These are phyloP conservation scores for Genyomyrus donnyi DNA, from an alignment of 2,113 vertebrate genomes.

Conservation along the genomic window DNA sequence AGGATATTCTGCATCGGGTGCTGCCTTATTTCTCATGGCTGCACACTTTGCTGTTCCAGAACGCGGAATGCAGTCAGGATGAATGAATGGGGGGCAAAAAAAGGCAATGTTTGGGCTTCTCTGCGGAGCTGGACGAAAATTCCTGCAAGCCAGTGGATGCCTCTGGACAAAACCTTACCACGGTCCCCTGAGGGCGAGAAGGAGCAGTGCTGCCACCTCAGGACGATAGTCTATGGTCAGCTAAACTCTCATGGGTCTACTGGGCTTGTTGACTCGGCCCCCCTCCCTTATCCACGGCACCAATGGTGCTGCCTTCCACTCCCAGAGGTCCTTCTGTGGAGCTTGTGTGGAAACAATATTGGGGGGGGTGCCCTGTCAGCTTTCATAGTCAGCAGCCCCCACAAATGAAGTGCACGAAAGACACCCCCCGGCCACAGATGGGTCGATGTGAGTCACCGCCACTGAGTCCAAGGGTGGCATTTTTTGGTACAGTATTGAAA, in stretches of 20 bases:
- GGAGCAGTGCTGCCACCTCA: not conserved
- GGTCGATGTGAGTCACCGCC: not conserved
- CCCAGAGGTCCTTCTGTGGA: not conserved
- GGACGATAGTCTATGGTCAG: not conserved
- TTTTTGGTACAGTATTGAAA: not conserved
- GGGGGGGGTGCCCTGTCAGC: not conserved
- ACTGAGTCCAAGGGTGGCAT: not conserved
- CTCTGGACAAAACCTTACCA: not conserved
- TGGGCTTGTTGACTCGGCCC: too few relatives aligned
- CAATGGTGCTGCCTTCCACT: not conserved
- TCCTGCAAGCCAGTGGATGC: not conserved
- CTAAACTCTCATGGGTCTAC: not conserved
- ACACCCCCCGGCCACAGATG: not conserved
- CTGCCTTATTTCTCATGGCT: not conserved
- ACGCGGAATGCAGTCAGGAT: not conserved
- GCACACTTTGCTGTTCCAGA: not conserved
- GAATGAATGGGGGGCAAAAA: not conserved
- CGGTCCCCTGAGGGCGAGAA: too few relatives aligned
- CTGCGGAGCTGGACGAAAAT: not conserved
- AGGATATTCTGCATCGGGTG: not conserved
- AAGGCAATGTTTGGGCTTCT: not conserved
- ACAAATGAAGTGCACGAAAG: not conserved
- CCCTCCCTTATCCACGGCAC: not conserved
- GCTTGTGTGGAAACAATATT: not conserved
- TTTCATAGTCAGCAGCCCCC: not conserved